A percentile compares a stretch with the other conserved stretches of the same genome.
Evolutionary conservation across 2,888 invertebrate genomes (phyloP).

Genomic region (Petrolisthes manimaculis): DNA sequence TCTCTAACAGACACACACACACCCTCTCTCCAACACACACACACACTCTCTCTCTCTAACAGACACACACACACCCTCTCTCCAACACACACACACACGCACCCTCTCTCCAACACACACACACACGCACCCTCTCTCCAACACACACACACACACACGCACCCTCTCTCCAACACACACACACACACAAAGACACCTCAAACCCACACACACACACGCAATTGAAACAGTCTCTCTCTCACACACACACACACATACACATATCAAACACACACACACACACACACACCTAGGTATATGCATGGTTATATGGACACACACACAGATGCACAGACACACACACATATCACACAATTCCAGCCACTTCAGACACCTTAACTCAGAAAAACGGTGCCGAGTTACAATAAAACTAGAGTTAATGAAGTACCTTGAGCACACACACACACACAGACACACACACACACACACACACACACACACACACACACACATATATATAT

Average conservation of each 20-base stretch:
- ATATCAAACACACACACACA: not conserved
- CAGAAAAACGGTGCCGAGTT: too few relatives aligned
- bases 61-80: too few relatives aligned
- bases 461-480: not conserved
- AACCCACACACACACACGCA: not conserved
- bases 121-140: not conserved
- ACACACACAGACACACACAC: not conserved
- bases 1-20: too few relatives aligned
- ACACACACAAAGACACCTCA: not conserved
- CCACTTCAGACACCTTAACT: too few relatives aligned
- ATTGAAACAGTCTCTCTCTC: not conserved
- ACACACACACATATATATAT: not conserved
- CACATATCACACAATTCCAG: too few relatives aligned
- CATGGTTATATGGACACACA: conserved; percentile 18
- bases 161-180: not conserved
- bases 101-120: too few relatives aligned
- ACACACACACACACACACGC: not conserved
- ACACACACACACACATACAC: not conserved
- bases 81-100: too few relatives aligned
- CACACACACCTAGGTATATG: not conserved
- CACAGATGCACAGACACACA: conserved; percentile 19
- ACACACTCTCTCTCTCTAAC: too few relatives aligned
- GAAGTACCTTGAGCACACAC: too few relatives aligned
- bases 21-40: too few relatives aligned
- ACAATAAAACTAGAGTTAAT: too few relatives aligned